A percentile compares a stretch with the other conserved stretches of the same genome.
These are phyloP conservation scores for Donacobius atricapilla DNA, from an alignment of 2,113 vertebrate genomes.

Conservation along the genomic window DNA sequence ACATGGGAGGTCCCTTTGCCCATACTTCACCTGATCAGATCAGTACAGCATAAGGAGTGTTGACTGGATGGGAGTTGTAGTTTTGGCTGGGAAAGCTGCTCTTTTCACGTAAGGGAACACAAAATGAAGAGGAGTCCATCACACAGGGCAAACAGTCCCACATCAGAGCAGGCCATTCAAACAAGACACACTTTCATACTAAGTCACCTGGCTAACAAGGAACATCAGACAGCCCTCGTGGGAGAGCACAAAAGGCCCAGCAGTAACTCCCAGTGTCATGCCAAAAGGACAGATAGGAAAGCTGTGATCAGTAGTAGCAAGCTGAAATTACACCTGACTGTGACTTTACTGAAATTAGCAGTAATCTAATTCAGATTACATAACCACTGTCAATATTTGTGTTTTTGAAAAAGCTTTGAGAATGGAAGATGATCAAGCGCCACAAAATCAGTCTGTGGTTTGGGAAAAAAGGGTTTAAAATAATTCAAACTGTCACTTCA, in stretches of 20 bases:
- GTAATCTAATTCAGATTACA: neutral
- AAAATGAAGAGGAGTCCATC: neutral
- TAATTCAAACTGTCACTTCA: neutral
- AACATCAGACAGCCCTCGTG: neutral
- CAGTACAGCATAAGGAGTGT: accelerated
- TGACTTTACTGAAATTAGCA: neutral
- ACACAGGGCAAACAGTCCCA: neutral
- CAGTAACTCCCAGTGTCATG: neutral
- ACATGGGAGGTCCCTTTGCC: neutral
- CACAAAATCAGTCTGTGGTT: neutral
- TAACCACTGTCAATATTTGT: neutral
- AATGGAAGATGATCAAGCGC: neutral
- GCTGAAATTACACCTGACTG: neutral
- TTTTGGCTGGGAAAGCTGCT: neutral
- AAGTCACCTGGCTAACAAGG: neutral
- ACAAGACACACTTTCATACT: neutral
- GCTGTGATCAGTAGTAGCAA: neutral
- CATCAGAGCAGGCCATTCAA: neutral
- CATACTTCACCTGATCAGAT: neutral
- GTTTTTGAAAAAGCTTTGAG: neutral
- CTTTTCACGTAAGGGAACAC: neutral
- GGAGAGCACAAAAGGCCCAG: neutral
- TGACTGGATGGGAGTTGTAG: neutral
- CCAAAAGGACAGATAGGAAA: neutral
- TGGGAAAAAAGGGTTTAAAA: neutral